Conservation (phyloP, 2,888 invertebrate species). For the Slavum lentiscoides region DNA sequence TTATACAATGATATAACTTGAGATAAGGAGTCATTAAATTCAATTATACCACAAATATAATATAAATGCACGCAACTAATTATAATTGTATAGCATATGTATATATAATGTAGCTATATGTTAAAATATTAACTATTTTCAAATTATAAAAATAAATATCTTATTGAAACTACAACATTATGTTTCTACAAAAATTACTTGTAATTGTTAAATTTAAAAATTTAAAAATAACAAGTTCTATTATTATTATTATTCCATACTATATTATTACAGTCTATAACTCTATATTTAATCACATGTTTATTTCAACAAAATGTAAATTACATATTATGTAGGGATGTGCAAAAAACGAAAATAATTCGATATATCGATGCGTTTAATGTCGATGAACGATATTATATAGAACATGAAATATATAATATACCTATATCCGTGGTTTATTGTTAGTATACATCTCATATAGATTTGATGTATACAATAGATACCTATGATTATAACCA, state of each 20-base stretch:
- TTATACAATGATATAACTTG: neutral
- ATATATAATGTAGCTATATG: neutral
- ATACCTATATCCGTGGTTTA: no score
- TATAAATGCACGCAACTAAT: conserved; percentile 4
- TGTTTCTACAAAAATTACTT: neutral
- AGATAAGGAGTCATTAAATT: conserved; percentile 16
- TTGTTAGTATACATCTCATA: no score
- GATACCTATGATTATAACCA: no score
- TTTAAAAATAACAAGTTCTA: neutral
- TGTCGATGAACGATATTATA: no score
- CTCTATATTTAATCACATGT: neutral
- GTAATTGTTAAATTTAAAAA: neutral
- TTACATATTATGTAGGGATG: no score
- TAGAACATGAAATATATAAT: no score
- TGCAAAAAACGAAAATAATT: no score
- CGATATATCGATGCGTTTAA: no score
- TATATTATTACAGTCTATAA: no score
- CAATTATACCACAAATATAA: neutral
- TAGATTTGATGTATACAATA: no score
- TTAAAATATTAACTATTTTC: neutral
- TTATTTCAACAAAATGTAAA: neutral
- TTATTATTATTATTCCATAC: neutral
- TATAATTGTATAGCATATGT: no score
- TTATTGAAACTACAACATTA: neutral
- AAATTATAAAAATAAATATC: neutral